These are phyloP conservation scores for Ara ararauna DNA, from an alignment of 2,797 vertebrate species.

Conservation along the genomic window DNA sequence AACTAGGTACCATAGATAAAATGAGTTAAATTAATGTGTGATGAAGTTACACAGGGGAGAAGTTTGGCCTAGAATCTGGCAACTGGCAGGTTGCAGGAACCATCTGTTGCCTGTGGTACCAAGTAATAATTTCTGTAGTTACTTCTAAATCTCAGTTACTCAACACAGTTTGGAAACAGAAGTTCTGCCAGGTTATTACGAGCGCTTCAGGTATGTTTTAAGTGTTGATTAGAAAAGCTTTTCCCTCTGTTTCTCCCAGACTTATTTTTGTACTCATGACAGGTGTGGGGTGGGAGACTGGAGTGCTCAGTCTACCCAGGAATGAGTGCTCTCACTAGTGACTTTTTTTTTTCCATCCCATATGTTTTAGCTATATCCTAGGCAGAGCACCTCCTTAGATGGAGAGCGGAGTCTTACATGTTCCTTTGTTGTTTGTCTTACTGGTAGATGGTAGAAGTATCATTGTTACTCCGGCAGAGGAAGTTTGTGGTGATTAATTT, in stretches of 20 bases:
- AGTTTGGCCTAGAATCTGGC: constrained; percentile 36
- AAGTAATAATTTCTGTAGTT: constrained; percentile 52
- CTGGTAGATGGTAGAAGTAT: neutral
- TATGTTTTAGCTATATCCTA: neutral
- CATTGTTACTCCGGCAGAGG: neutral
- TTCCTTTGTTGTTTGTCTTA: neutral
- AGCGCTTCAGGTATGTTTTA: constrained; percentile 30
- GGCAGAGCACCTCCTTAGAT: neutral
- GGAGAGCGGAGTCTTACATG: neutral
- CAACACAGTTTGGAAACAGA: constrained; percentile 25
- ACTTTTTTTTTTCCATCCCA: neutral
- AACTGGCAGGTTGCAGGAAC: constrained; percentile 51
- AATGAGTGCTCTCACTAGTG: neutral
- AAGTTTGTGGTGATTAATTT: neutral
- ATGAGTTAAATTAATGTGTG: constrained; percentile 25
- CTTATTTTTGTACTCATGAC: constrained; percentile 34
- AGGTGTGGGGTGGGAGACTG: constrained; percentile 46
- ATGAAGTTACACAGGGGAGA: constrained; percentile 21
- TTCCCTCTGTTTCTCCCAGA: neutral
- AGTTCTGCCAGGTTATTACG: constrained; percentile 41
- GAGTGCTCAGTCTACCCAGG: constrained; percentile 2
- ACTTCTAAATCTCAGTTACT: constrained; percentile 37
- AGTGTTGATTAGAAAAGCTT: constrained; percentile 42
- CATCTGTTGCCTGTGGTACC: constrained; percentile 42
- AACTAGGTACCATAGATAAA: constrained; percentile 8